Evolutionary conservation across 2,888 invertebrate genomes (phyloP).

Genomic region (Copidosoma aretas): DNA sequence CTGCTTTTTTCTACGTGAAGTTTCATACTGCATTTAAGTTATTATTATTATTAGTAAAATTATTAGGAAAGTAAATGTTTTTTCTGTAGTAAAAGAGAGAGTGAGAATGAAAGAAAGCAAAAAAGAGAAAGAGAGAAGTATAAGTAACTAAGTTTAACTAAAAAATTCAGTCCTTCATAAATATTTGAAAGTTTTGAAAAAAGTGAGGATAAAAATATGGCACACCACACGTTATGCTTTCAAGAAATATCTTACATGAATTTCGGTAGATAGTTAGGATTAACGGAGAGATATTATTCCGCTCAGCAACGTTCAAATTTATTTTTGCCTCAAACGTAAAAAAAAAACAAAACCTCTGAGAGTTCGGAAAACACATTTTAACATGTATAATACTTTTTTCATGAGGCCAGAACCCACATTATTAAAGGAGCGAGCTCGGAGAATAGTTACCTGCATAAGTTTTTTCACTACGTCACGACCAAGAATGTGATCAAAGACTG

Average conservation of each 20-base stretch:
- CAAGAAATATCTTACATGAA: constrained; percentile 30
- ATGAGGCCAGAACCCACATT: not conserved
- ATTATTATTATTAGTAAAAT: too few relatives aligned
- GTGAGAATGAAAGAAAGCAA: too few relatives aligned
- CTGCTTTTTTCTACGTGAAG: too few relatives aligned
- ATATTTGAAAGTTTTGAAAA: constrained; percentile 21
- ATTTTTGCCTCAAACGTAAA: constrained; percentile 25
- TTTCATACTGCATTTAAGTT: too few relatives aligned
- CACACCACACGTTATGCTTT: constrained; percentile 24
- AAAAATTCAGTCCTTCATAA: not conserved
- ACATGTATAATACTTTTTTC: not conserved
- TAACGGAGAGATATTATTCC: constrained; percentile 20
- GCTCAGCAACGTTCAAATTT: constrained; percentile 20
- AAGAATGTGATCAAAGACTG: constrained; percentile 85
- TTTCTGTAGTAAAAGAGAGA: too few relatives aligned
- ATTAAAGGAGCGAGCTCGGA: not conserved
- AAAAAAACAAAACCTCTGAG: constrained; percentile 27
- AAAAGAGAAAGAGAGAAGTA: too few relatives aligned
- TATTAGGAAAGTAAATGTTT: too few relatives aligned
- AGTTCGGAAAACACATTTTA: not conserved
- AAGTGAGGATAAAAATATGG: constrained; percentile 10
- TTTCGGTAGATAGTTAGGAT: constrained; percentile 3
- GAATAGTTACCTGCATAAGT: constrained; percentile 75
- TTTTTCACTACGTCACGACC: constrained; percentile 87
- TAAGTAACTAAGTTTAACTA: too few relatives aligned